Evolutionary conservation across 1,140 invertebrate species (phyloP).

Genomic region (Temnothorax longispinosus): DNA sequence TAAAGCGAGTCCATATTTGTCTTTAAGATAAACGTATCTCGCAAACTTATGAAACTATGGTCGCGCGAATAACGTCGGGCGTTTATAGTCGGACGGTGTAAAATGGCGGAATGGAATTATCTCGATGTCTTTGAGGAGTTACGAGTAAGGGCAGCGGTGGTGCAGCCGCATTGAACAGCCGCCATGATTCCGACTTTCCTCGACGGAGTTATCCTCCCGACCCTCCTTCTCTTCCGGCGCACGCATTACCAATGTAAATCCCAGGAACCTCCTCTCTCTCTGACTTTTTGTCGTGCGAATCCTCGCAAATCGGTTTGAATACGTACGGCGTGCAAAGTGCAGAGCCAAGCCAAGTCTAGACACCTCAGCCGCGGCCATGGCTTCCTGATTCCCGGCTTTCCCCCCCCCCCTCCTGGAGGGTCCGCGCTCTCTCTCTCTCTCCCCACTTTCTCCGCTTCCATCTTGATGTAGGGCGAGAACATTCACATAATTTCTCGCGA

Average conservation of each 20-base stretch:
- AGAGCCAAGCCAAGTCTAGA: constrained; percentile 75
- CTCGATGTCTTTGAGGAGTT: constrained; percentile 33
- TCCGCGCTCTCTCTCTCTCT: not conserved
- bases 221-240: constrained; percentile 20
- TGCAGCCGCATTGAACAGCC: constrained; percentile 1
- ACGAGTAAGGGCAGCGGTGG: not conserved
- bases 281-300: constrained; percentile 80
- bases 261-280: constrained; percentile 53
- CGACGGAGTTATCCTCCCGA: constrained; percentile 47
- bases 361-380: constrained; percentile 68
- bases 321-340: constrained; percentile 74
- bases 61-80: not conserved
- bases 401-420: not conserved
- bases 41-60: not conserved
- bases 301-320: constrained; percentile 81
- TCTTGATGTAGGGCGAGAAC: constrained; percentile 72
- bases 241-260: constrained; percentile 81
- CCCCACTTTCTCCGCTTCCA: constrained; percentile 29
- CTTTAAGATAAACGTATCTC: not conserved
- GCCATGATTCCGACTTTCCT: constrained; percentile 61
- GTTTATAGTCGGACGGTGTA: not conserved
- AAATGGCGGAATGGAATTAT: constrained; percentile 29
- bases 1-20: not conserved
- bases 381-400: constrained; percentile 41
- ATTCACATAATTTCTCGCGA: constrained; percentile 82